Base-by-base conservation (phyloP, 2,888 invertebrate genomes). In the Brachylomia viminalis region DNA sequence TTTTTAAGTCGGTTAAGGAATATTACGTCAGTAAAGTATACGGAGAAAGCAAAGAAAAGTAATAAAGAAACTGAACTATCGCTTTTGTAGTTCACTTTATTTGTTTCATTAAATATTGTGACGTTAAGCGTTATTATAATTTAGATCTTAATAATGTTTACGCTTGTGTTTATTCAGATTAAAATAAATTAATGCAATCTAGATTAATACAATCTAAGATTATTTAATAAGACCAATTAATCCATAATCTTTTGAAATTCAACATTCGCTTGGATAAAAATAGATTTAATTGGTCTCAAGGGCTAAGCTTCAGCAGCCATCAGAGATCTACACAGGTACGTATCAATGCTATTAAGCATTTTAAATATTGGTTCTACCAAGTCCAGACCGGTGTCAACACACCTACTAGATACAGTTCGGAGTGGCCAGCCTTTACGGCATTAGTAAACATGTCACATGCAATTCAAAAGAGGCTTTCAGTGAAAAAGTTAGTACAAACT, bases 401-500 rank as follows among this genome's bases (percentile, higher is more conserved):
- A 20, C 7, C 49, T 27, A 38, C 30, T 33, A 33, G 45, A 17
- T 2, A 38, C 38, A 38, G 38, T 13, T 5, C 7, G 17, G 13
- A 69, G 45, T 70, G 71, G 52, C 61, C 56, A 64, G 73, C 64
- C 64, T 77, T 49, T 15, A 56, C 56, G 17, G 66, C 70, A 88
- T 85, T 80, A 84, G 88, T 82, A 86, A 88, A 79, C 88, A 86
- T 70, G 77, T 86, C 85, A 86, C 88, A 75, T 78, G n/a, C 79
- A 72, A 75, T 84, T 81, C 73, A 81, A 87, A 78, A 77, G 75
- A 80, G 82, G 79, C 70, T 87, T 85, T 79, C 73, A 79, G 73
- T 68, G 52, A 70, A 65, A 87, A 87, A 87, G 78, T 87, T 87
- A 56, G 79, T 13, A 38, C 38, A 54, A 71, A 47, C 80, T 76